Percentiles rank a stretch among this genome's conserved stretches.
Conservation (phyloP, 2,888 invertebrate species). For the Teleogryllus oceanicus region DNA sequence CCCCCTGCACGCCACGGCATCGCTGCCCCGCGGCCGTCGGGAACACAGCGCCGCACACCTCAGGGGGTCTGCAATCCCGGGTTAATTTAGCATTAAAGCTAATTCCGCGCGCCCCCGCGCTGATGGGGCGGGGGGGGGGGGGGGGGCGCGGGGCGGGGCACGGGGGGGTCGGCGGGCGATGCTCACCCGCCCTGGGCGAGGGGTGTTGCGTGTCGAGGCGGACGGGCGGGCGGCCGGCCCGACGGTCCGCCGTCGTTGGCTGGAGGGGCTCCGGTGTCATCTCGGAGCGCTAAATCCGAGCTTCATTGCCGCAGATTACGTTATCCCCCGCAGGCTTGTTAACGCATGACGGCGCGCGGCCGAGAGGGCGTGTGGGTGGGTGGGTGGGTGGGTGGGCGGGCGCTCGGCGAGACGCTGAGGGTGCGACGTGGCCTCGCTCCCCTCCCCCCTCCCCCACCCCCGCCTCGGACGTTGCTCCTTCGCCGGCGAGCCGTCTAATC, state of each 20-base stretch:
- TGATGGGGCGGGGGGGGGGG: too few species aligned
- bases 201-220: too few species aligned
- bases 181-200: too few species aligned
- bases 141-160: too few species aligned
- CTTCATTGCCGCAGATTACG: conserved; percentile 10
- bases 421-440: not conserved
- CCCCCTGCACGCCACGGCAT: too few species aligned
- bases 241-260: not conserved
- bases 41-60: too few species aligned
- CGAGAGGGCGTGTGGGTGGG: not conserved
- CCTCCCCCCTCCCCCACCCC: not conserved
- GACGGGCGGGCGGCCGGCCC: too few species aligned
- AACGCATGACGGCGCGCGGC: not conserved
- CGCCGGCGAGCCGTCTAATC: not conserved
- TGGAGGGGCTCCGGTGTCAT: not conserved
- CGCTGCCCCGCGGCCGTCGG: too few species aligned
- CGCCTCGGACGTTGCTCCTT: not conserved
- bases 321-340: conserved; percentile 7
- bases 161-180: too few species aligned
- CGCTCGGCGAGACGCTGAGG: not conserved
- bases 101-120: not conserved
- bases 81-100: conserved; percentile 10
- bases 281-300: not conserved
- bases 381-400: not conserved
- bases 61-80: not conserved